phyloP scores from a whole-genome alignment of 92 coral and sea anemone genomes.

The Palythoa grandis region DNA sequence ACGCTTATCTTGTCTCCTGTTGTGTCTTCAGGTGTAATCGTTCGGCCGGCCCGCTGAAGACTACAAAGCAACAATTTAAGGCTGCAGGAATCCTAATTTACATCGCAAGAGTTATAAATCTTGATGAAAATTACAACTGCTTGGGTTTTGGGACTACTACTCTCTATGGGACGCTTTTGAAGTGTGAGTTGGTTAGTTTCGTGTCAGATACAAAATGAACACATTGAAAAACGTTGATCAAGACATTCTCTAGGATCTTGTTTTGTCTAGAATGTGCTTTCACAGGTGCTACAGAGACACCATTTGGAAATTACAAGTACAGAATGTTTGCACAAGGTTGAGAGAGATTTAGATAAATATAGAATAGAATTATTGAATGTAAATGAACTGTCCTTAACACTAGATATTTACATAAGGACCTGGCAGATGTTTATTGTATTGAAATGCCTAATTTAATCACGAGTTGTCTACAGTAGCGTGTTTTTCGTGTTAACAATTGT shows the following conservation, averaged over 20 bases:
- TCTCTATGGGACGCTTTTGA: not conserved
- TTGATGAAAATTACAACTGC: not conserved
- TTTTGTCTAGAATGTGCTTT: conserved; percentile 1
- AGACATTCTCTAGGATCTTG: not conserved
- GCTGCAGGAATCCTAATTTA: conserved; percentile 20
- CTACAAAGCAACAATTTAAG: conserved; percentile 21
- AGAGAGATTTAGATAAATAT: conserved; percentile 23
- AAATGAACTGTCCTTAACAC: conserved; percentile 25
- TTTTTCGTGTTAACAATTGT: conserved; percentile 7
- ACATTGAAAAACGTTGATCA: conserved; percentile 28
- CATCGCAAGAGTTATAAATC: conserved; percentile 29
- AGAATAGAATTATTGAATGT: conserved; percentile 28
- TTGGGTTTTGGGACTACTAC: not conserved
- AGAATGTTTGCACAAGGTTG: conserved; percentile 35
- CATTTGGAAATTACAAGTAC: conserved; percentile 24
- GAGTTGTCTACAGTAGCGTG: not conserved
- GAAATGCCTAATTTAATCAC: not conserved
- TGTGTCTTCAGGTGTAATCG: conserved; percentile 47
- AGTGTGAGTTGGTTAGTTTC: conserved; percentile 1
- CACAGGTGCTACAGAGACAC: conserved; percentile 22
- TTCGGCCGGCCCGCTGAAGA: conserved; percentile 11
- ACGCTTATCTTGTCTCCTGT: conserved; percentile 34
- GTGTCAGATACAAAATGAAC: not conserved
- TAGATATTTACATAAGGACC: not conserved
- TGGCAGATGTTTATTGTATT: conserved; percentile 12